Conservation (phyloP, 1,140 invertebrate species). For the Holotrichia oblita region DNA sequence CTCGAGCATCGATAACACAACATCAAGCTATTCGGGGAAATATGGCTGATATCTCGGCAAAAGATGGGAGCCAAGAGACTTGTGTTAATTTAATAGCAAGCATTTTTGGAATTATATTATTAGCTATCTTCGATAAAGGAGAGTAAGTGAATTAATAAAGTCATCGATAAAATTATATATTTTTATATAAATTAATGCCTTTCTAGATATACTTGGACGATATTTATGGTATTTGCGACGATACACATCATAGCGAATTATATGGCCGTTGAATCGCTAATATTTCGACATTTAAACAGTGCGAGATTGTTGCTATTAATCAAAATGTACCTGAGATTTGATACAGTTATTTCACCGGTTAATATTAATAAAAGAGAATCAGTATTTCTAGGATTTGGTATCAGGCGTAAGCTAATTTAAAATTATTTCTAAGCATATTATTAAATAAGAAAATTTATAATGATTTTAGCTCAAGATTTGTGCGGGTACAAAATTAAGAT, state of each 20-base stretch:
- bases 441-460: constrained; percentile 41
- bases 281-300: constrained; percentile 83
- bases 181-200: constrained; percentile 41
- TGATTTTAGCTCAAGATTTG: constrained; percentile 60
- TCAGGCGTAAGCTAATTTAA: constrained; percentile 57
- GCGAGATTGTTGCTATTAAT: constrained; percentile 75
- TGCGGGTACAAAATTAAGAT: constrained; percentile 66
- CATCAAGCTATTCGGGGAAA: constrained; percentile 91
- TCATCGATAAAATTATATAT: too few relatives aligned
- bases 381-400: constrained; percentile 64
- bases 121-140: constrained; percentile 73
- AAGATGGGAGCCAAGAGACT: constrained; percentile 97
- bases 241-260: constrained; percentile 90
- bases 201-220: constrained; percentile 69
- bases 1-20: constrained; percentile 89
- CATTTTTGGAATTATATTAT: constrained; percentile 77
- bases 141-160: constrained; percentile 58
- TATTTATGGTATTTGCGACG: constrained; percentile 78
- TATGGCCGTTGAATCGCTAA: constrained; percentile 77
- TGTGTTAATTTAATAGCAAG: constrained; percentile 90
- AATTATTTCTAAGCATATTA: constrained; percentile 42
- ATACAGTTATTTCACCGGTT: constrained; percentile 62
- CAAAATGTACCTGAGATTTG: constrained; percentile 67
- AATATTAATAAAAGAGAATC: constrained; percentile 69
- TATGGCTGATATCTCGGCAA: constrained; percentile 92